A percentile compares a stretch with the other conserved stretches of the same genome.
phyloP scores from a whole-genome alignment of 92 coral and sea anemone genomes.

The Desmophyllum pertusum region DNA sequence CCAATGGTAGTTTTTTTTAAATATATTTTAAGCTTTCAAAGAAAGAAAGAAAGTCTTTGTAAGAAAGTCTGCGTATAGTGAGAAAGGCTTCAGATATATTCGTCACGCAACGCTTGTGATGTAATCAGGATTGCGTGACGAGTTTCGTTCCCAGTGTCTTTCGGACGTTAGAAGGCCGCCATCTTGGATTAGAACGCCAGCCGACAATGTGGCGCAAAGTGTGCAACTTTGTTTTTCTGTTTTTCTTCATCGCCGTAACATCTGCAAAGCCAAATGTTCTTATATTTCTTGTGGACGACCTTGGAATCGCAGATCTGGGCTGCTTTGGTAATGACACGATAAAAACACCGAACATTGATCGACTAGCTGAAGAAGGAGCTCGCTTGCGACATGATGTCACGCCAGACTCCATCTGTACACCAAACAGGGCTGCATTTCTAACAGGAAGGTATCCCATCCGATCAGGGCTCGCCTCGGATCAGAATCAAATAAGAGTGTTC shows the following conservation, averaged over 20 bases:
- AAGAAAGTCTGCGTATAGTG: too few relatives aligned
- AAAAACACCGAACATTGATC: slow-evolving; percentile 84
- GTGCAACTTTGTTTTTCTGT: background rate
- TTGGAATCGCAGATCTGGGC: slow-evolving; percentile 81
- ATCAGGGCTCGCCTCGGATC: slow-evolving; percentile 65
- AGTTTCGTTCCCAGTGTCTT: too few relatives aligned
- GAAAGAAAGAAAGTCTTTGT: too few relatives aligned
- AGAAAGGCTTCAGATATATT: too few relatives aligned
- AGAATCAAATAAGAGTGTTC: slow-evolving; percentile 45
- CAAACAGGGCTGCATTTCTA: slow-evolving; percentile 83
- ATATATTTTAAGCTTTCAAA: too few relatives aligned
- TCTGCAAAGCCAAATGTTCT: slow-evolving; percentile 58
- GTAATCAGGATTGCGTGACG: too few relatives aligned
- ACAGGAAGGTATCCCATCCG: slow-evolving; percentile 89
- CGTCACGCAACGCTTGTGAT: too few relatives aligned
- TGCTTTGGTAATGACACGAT: slow-evolving; percentile 83
- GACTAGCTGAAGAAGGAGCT: slow-evolving; percentile 76
- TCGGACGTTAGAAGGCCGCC: background rate
- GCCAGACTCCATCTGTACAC: slow-evolving; percentile 80
- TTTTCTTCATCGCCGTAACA: background rate
- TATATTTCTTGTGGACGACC: slow-evolving; percentile 76
- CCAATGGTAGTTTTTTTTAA: too few relatives aligned
- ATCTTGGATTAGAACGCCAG: background rate
- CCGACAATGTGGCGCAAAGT: background rate
- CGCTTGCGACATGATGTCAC: slow-evolving; percentile 64